Evolutionary conservation across 2,888 invertebrate species (phyloP).

Genomic region (Tiliacea citrago): DNA sequence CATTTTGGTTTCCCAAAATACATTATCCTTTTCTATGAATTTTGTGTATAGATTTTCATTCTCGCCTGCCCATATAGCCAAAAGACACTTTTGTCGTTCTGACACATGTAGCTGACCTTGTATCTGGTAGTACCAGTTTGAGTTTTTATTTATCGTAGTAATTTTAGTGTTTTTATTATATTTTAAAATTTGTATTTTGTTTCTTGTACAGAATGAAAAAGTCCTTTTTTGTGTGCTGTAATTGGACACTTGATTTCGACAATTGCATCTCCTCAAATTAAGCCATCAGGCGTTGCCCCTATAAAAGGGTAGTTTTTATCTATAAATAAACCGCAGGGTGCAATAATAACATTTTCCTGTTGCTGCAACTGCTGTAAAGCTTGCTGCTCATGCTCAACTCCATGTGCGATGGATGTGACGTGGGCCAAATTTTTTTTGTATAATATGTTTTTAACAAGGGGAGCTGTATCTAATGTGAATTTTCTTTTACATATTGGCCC

Average conservation of each 20-base stretch:
- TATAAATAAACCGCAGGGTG: not conserved
- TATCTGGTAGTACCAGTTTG: constrained; percentile 6
- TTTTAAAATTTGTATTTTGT: constrained; percentile 2
- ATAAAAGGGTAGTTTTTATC: constrained; percentile 6
- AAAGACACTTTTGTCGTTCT: constrained; percentile 8
- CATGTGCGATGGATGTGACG: constrained; percentile 7
- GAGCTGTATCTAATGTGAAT: not conserved
- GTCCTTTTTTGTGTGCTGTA: constrained; percentile 4
- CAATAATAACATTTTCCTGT: not conserved
- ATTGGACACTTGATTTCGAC: not conserved
- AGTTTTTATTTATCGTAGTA: not conserved
- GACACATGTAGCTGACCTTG: not conserved
- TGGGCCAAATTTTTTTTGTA: constrained; percentile 3
- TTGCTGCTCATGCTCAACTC: constrained; percentile 10
- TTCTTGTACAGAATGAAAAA: not conserved
- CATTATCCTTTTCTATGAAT: constrained; percentile 1
- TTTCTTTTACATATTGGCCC: not conserved
- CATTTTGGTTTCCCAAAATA: constrained; percentile 9
- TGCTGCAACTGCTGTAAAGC: not conserved
- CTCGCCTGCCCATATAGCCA: constrained; percentile 10
- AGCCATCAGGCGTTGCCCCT: constrained; percentile 4
- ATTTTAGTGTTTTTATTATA: not conserved
- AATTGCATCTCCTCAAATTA: not conserved
- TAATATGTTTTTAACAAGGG: not conserved
- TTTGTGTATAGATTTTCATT: constrained; percentile 1